A percentile compares a stretch with the other conserved stretches of the same genome.
Conservation (phyloP, 2,797 vertebrate species). For the Moxostoma hubbsi region DNA sequence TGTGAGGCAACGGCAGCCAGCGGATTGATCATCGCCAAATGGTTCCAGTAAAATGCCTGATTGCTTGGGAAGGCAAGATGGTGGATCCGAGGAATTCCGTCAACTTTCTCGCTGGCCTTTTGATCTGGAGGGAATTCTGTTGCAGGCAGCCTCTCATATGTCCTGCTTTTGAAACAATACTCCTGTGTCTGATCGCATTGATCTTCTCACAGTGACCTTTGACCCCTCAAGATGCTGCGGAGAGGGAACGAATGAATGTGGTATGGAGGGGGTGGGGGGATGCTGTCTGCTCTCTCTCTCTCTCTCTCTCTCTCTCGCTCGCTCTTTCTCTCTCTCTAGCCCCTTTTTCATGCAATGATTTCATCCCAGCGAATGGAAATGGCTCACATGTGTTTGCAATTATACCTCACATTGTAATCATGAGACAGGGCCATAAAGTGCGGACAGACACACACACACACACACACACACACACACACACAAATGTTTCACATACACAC, state of each 20-base stretch:
- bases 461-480: neutral
- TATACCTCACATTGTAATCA: constrained; percentile 59
- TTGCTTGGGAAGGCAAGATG: constrained; percentile 61
- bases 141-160: constrained; percentile 56
- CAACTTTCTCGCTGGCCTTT: constrained; percentile 60
- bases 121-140: constrained; percentile 57
- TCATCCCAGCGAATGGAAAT: constrained; percentile 58
- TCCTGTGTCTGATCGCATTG: constrained; percentile 65
- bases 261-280: constrained; percentile 41
- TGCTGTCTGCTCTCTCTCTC: constrained; percentile 26
- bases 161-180: constrained; percentile 63
- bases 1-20: constrained; percentile 45
- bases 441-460: constrained; percentile 42
- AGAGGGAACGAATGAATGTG: constrained; percentile 57
- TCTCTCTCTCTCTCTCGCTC: constrained; percentile 24
- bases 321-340: constrained; percentile 28
- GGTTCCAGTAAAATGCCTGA: constrained; percentile 62
- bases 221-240: constrained; percentile 63
- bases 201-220: constrained; percentile 58
- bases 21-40: constrained; percentile 63
- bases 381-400: constrained; percentile 63
- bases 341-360: constrained; percentile 61
- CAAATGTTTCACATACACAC: too few species aligned
- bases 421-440: constrained; percentile 48
- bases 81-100: constrained; percentile 59